Base-by-base conservation (phyloP, 1,140 invertebrate genomes). In the Ceratitis capitata region DNA sequence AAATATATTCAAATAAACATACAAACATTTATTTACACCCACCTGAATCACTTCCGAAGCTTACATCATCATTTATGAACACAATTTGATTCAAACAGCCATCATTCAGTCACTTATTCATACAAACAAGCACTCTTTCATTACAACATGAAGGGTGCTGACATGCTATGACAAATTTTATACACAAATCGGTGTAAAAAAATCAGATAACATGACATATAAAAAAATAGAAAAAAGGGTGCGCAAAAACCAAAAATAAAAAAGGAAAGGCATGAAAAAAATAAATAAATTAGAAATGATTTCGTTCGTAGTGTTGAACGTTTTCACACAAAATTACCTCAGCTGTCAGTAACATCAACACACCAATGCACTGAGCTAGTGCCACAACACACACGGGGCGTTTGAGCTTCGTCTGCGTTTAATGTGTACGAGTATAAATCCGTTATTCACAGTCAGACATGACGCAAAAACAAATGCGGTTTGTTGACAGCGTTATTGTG, bases 401-500 rank as follows among this genome's bases (percentile, higher is more conserved):
- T 64, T 64, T 64, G 29, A 32, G 29, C 14, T n/a, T n/a, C n/a
- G 58, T 64, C 58, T 64, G 58, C 14, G 26, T 64, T 64, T 64
- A 64, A 29, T 64, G 58, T 64, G 58, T 29, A 29, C 32, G 58
- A 29, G 58, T 29, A 56, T 56, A 56, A 56, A 56, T 56, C n/a
- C 51, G 51, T 23, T 7, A 56, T 56, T n/a, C 47, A 10, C 29
- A 29, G 58, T 32, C 29, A 49, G 51, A 56, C 51, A 56, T 23
- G 51, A n/a, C 23, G 19, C 29, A 7, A 64, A 32, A 64, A 64
- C 58, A 64, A 64, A 64, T 64, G 58, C 29, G 58, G 58, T 64
- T 64, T 29, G 58, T 64, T 64, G 58, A 64, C 58, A 64, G 58
- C 23, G 32, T 64, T 64, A 64, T 64, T 64, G 58, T 64, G 58